Evolutionary conservation across 2,113 vertebrate species (phyloP).

Genomic region (Polypterus bichir): DNA sequence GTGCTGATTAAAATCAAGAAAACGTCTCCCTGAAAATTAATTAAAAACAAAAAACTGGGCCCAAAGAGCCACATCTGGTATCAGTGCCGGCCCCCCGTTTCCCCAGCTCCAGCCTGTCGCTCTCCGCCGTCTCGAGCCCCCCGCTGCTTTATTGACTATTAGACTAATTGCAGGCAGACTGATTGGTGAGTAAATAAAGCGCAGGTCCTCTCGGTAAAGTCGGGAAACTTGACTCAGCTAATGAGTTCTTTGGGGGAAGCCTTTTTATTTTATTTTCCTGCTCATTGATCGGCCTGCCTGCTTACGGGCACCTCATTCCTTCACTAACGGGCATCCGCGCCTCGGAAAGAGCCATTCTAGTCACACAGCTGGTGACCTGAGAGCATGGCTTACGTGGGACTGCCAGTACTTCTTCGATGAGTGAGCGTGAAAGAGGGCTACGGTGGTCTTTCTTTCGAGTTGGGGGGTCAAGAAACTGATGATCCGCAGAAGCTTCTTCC

Average conservation of each 20-base stretch:
- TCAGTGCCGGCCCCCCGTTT: slow-evolving; percentile 13
- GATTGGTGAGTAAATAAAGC: slow-evolving; percentile 51
- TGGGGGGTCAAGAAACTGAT: too few species aligned
- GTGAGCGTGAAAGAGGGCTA: too few species aligned
- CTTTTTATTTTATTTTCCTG: slow-evolving; percentile 14
- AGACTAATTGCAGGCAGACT: slow-evolving; percentile 57
- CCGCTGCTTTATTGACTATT: slow-evolving; percentile 67
- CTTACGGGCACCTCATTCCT: slow-evolving; percentile 27
- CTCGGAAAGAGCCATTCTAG: slow-evolving; percentile 38
- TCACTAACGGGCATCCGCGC: slow-evolving; percentile 41
- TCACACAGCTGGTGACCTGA: neutral
- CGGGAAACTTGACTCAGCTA: slow-evolving; percentile 39
- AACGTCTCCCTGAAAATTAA: too few species aligned
- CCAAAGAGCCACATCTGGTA: too few species aligned
- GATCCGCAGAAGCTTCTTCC: too few species aligned
- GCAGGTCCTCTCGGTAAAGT: slow-evolving; percentile 27
- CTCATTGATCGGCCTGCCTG: slow-evolving; percentile 46
- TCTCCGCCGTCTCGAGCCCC: slow-evolving; percentile 39
- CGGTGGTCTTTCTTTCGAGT: too few species aligned
- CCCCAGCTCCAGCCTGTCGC: slow-evolving; percentile 16
- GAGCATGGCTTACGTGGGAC: too few species aligned
- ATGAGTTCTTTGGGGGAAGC: slow-evolving; percentile 43
- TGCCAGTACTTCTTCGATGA: too few species aligned
- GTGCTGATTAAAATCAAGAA: too few species aligned
- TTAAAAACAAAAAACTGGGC: too few species aligned